phyloP scores from a whole-genome alignment of 2,797 vertebrate genomes.

The Kryptolebias ocellatus region DNA sequence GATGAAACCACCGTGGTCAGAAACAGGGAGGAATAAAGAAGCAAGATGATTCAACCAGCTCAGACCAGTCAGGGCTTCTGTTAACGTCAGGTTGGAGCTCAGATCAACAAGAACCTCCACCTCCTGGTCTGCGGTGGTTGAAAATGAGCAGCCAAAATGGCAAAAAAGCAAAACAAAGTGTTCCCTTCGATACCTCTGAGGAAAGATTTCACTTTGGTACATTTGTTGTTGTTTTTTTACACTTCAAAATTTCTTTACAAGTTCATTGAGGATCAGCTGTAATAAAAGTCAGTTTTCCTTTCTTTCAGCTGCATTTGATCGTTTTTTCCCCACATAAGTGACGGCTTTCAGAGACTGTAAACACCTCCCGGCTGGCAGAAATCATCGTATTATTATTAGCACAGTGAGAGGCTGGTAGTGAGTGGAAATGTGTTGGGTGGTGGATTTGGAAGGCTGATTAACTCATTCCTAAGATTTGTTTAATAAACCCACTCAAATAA shows the following conservation, averaged over 20 bases:
- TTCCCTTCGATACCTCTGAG: conserved; percentile 41
- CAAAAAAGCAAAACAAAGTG: neutral
- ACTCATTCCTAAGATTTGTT: conserved; percentile 7
- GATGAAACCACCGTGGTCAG: conserved; percentile 36
- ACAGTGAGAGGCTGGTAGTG: conserved; percentile 9
- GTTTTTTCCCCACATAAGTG: neutral
- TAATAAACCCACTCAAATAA: neutral
- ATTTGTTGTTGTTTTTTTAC: conserved; percentile 17
- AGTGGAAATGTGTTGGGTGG: neutral
- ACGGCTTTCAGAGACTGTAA: neutral
- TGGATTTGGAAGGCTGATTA: conserved; percentile 4
- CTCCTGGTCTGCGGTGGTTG: conserved; percentile 34
- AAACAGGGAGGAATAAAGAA: conserved; percentile 8
- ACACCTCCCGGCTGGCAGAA: conserved; percentile 22
- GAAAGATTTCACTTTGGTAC: conserved; percentile 52
- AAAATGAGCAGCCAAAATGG: conserved; percentile 32
- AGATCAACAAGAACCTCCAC: no score
- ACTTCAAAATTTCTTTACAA: conserved; percentile 29
- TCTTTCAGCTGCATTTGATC: neutral
- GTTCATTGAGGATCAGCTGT: conserved; percentile 10
- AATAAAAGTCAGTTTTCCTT: neutral
- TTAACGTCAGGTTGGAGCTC: no score
- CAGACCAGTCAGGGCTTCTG: conserved; percentile 4
- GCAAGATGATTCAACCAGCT: conserved; percentile 17
- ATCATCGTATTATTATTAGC: neutral